Base-by-base conservation (phyloP, 30 jellyfish, hydroid and myxozoan species). In the Aurelia sp. region DNA sequence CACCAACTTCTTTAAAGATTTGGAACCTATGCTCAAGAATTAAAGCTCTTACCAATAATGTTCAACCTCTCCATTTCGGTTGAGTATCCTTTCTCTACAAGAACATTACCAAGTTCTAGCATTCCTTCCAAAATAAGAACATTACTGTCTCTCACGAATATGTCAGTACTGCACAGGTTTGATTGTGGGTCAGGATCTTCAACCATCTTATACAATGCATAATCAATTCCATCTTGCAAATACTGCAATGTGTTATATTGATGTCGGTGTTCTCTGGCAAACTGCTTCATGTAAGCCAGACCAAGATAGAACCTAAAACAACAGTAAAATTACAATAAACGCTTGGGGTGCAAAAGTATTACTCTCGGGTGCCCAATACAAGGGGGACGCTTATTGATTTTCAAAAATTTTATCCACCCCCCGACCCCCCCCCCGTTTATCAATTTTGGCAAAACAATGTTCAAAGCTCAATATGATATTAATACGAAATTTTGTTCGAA, bases 171-270 rank as follows among this genome's bases (percentile, higher is more conserved):
- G 95, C 89, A 75, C 2, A 12, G 50, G 11, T 74, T 76, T 15
- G 67, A n/a, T 7, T 63, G 64, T 6, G 79, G 44, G 59, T 57
- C 77, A 13, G 53, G 51, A n/a, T 75, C 66, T 58, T 86, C 89
- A 37, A 27, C 41, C 31, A 86, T 77, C 61, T 73, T 75, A 53
- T 30, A 48, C 19, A 86, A 1, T 5, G 70, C 65, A 58, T 52
- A 86, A 52, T 86, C 95, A 35, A 74, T 41, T 11, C 95, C 95
- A 18, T 76, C 95, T 74, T 68, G 84, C 6, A 86, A 64, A 60
- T 62, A 74, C 30, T 75, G 76, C 72, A 86, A 7, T 10, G 80
- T 37, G 23, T 50, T 71, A 33, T 20, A 11, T 17, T 30, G 65
- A 11, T 23, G 71, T 63, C 68, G 52, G 19, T 21, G 62, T n/a